These are phyloP conservation scores for Dromas ardeola DNA, from an alignment of 2,113 vertebrate genomes.

Conservation along the genomic window DNA sequence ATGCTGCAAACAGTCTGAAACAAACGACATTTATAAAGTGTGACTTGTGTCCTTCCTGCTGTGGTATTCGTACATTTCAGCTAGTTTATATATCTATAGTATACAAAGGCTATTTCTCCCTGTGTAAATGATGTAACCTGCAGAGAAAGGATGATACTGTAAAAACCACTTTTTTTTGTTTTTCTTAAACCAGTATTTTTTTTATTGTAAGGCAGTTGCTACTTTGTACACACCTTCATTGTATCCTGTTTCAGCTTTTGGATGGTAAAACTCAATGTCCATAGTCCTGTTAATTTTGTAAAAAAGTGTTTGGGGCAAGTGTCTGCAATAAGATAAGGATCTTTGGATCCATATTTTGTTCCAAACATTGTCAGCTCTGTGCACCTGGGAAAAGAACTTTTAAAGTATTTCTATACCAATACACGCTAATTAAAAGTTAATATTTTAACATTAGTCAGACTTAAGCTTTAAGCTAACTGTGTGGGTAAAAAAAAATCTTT, in stretches of 20 bases:
- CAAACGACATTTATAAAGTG: neutral
- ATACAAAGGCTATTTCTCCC: neutral
- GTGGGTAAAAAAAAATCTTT: neutral
- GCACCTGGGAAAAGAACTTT: neutral
- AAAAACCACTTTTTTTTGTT: neutral
- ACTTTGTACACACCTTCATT: neutral
- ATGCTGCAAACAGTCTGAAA: neutral
- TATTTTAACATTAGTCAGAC: neutral
- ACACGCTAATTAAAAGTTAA: neutral
- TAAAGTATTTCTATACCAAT: rapidly evolving
- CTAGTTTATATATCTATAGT: rapidly evolving
- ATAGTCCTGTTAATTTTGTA: neutral
- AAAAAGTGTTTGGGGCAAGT: neutral
- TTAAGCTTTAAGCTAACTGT: neutral
- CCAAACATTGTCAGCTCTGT: neutral
- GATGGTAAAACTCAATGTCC: neutral
- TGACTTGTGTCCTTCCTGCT: neutral
- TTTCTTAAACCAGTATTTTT: neutral
- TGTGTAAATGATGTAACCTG: rapidly evolving
- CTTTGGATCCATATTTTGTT: neutral
- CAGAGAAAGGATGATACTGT: neutral
- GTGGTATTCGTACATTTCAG: neutral
- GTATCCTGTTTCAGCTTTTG: neutral
- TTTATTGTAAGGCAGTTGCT: rapidly evolving
- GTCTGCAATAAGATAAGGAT: neutral